Base-by-base conservation (phyloP, 1,140 invertebrate species). In the Diuraphis noxia region DNA sequence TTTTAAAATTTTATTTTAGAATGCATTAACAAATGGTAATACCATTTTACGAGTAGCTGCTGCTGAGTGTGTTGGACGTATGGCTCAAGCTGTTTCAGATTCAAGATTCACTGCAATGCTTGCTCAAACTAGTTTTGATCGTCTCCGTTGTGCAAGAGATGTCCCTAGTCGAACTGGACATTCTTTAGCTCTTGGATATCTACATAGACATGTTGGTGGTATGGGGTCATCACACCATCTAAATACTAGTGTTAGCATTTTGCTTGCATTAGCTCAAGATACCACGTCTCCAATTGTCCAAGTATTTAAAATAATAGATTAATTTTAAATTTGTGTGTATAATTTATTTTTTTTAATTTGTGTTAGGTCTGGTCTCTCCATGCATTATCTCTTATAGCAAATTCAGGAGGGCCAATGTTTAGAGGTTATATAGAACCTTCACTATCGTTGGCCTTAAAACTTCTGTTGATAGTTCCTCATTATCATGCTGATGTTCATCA, bases 341-440 rank as follows among this genome's bases (percentile, higher is more conserved):
- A 34, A 82, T 85, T 34, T 56, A 86, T 90, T 52, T 72, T n/a
- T 7, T 34, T 34, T 92, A 92, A 91, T 93, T 92, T 79, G 88
- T 93, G 94, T 49, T 93, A 99, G 96, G 97, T 99, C 52, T 99
- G 99, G 99, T 97, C 99, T 0, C 94, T 99, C 8, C 98, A 99
- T 94, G 98, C 98, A 5, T 94, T 99, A 52, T 97, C 98, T 19
- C 95, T 99, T 92, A 98, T 99, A 92, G 98, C 98, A 41, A 98
- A 99, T 94, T 99, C 98, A 17, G 98, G 98, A 40, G 99, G 99
- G 2, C 99, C 98, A 43, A 99, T 99, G 98, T 99, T 99, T 94
- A 95, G 98, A 40, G 96, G 97, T 30, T 99, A 99, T 94, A 98
- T 99, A 23, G 99, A 99, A 93, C 98, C 98, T 1, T 97, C 98